Conservation (phyloP, 2,113 vertebrate species). For the Promerops cafer region DNA sequence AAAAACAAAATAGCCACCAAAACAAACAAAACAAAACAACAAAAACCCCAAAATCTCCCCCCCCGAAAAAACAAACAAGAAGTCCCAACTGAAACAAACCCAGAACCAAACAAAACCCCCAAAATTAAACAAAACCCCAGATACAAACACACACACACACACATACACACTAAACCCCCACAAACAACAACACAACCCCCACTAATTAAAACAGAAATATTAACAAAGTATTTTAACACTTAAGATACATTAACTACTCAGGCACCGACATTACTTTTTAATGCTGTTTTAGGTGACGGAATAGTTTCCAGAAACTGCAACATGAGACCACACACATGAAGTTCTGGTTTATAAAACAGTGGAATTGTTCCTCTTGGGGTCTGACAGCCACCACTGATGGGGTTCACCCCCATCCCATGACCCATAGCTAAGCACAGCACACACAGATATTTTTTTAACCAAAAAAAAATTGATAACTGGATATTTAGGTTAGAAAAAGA, state of each 20-base stretch:
- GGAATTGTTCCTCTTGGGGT: too few species aligned
- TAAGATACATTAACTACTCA: not conserved
- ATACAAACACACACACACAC: not conserved
- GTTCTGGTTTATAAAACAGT: not conserved
- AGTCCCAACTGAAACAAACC: not conserved
- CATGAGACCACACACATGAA: accelerated
- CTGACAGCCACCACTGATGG: not conserved
- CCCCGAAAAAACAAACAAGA: not conserved
- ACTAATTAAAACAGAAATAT: not conserved
- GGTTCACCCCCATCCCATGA: not conserved
- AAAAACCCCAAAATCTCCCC: not conserved
- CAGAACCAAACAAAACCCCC: not conserved
- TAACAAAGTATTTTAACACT: not conserved
- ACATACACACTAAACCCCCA: accelerated
- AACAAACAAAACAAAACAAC: not conserved
- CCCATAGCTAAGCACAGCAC: not conserved
- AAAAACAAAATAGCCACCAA: not conserved
- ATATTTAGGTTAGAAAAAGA: not conserved
- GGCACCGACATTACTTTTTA: not conserved
- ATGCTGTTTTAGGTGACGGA: not conserved
- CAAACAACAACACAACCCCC: accelerated
- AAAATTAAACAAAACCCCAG: not conserved
- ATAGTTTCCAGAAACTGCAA: not conserved
- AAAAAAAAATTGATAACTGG: not conserved
- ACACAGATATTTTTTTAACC: not conserved